Conservation (phyloP, 2,888 invertebrate genomes). For the Bimastos eiseni region DNA sequence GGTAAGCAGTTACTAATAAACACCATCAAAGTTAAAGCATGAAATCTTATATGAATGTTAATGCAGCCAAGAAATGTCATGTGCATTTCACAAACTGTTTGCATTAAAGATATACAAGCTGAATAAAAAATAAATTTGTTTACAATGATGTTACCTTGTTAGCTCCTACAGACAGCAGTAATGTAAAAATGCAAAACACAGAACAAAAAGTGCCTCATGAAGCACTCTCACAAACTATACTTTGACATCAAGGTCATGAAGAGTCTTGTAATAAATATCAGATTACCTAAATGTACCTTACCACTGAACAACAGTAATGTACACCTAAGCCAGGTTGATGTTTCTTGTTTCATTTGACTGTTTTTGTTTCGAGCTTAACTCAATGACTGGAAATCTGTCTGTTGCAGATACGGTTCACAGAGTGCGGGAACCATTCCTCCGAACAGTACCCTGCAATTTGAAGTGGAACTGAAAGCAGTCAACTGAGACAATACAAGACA, state of each 20-base stretch:
- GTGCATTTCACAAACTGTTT: too few relatives aligned
- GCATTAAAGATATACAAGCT: too few relatives aligned
- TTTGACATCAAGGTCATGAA: too few relatives aligned
- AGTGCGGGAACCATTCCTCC: conserved; percentile 74
- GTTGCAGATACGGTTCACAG: conserved; percentile 57
- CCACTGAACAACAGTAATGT: neutral
- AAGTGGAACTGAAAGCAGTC: conserved; percentile 78
- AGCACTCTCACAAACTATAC: too few relatives aligned
- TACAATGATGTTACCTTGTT: too few relatives aligned
- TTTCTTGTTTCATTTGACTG: neutral
- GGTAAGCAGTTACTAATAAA: conserved; percentile 68
- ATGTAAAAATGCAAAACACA: too few relatives aligned
- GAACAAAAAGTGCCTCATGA: too few relatives aligned
- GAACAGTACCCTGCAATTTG: conserved; percentile 83
- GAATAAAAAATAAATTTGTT: too few relatives aligned
- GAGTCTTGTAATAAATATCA: neutral
- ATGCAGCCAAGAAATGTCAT: too few relatives aligned
- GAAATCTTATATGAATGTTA: neutral
- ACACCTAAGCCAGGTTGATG: neutral
- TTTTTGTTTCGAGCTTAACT: neutral
- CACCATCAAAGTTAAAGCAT: neutral
- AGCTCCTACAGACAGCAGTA: too few relatives aligned
- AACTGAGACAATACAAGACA: conserved; percentile 29
- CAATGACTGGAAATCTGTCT: neutral
- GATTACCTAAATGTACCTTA: neutral